These are phyloP conservation scores for Euphydryas editha DNA, from an alignment of 2,888 invertebrate species.

Conservation along the genomic window DNA sequence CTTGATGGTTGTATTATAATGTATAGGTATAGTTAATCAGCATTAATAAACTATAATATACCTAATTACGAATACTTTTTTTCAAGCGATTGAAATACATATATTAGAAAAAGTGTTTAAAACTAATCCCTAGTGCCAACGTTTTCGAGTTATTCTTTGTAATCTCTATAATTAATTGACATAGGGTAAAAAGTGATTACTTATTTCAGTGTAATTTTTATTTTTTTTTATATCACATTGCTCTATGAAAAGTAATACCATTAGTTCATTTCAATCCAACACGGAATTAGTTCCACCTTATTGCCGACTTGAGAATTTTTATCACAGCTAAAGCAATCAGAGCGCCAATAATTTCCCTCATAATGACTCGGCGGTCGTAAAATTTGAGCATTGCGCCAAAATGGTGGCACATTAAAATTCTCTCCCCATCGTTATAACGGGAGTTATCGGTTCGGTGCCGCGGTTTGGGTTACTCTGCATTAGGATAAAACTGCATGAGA, in stretches of 20 bases:
- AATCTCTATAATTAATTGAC: too few relatives aligned
- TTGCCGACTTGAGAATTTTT: constrained; percentile 83
- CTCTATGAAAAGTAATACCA: constrained; percentile 49
- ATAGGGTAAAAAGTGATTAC: background rate
- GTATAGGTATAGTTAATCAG: too few relatives aligned
- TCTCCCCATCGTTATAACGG: constrained; percentile 82
- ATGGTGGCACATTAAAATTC: constrained; percentile 84
- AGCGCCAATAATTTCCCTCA: constrained; percentile 83
- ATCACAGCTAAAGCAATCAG: constrained; percentile 83
- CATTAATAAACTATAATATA: too few relatives aligned
- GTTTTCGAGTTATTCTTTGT: too few relatives aligned
- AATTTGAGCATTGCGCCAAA: constrained; percentile 84
- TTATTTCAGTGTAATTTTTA: background rate
- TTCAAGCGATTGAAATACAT: too few relatives aligned
- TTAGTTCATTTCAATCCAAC: constrained; percentile 69
- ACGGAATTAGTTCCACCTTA: constrained; percentile 82
- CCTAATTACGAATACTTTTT: too few relatives aligned
- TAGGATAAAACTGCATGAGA: constrained; percentile 23
- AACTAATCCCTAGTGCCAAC: too few relatives aligned
- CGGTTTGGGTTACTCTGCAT: constrained; percentile 59
- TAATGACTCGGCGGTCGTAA: constrained; percentile 82
- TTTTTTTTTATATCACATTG: constrained; percentile 1
- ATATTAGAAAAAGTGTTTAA: too few relatives aligned
- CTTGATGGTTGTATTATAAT: too few relatives aligned
- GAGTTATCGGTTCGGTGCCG: constrained; percentile 77